Evolutionary conservation across 2,888 invertebrate species (phyloP), one percentile per base, ranked within the genome.

Genomic region (Oligia fasciuncula): DNA sequence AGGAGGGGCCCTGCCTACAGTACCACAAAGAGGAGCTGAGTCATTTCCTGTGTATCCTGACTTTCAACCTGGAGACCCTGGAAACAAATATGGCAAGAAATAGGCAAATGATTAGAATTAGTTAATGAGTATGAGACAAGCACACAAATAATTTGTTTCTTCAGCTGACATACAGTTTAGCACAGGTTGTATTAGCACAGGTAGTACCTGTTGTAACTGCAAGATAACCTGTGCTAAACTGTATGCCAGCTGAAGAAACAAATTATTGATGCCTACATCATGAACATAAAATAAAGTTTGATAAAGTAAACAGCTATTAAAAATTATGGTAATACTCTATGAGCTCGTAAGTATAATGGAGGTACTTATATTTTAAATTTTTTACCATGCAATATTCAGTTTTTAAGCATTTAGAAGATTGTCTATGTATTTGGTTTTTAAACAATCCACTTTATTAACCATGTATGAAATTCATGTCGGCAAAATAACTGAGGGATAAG

Each of bases 21-120:
- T 90, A 29, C 89, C 93, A 13, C 89, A 89, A 65, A 95, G 88
- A 77, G 97, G 96, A 3, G 88, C 91, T 0, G 91, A 94, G 66
- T 95, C 97, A 4, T 98, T 95, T 90, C 98, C 98, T 2, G 90
- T 88, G 54, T 97, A 97, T 87, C 88, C 97, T 0, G 98, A 98
- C 35, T 98, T 98, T 91, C 97, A 98, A 65, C 81, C 90, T 0
- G 96, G 96, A 65, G 92, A 95, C 68, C 93, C 93, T 8, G 90
- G 91, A 14, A 88, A 92, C 35, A 86, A 90, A 60, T 78, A 90
- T 35, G 77, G 69, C 65, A 83, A 87, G 79, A 89, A 90, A 82
- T 85, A 90, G 78, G 86, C 8, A 62, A 65, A 60, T 77, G 3
- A 35, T 69, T 60, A 11, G 70, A 79, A 76, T 88, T 80, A 43